Evolutionary conservation across 1,140 invertebrate genomes (phyloP).

Genomic region (Drusus annulatus): DNA sequence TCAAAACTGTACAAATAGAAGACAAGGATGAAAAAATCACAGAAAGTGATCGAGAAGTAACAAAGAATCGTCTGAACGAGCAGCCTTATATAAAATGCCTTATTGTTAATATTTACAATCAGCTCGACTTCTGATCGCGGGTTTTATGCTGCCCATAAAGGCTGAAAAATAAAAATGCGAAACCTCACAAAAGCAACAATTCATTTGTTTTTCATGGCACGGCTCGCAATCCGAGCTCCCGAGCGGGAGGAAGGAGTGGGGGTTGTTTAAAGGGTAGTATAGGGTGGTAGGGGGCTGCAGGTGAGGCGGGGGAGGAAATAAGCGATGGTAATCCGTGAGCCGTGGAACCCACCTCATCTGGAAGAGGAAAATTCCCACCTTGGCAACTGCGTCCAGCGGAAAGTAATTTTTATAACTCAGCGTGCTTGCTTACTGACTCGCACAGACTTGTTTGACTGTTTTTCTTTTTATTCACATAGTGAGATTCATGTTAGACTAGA

Average conservation of each 20-base stretch:
- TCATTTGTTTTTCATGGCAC: constrained; percentile 35
- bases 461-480: too few relatives aligned
- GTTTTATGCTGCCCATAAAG: constrained; percentile 21
- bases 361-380: too few relatives aligned
- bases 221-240: constrained; percentile 19
- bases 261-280: background rate
- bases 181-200: constrained; percentile 36
- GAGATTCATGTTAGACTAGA: too few relatives aligned
- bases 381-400: constrained; percentile 16
- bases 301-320: background rate
- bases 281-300: too few relatives aligned
- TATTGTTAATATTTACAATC: constrained; percentile 15
- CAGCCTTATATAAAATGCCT: background rate
- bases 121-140: constrained; percentile 16
- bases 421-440: too few relatives aligned
- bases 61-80: too few relatives aligned
- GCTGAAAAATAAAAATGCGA: constrained; percentile 32
- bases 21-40: too few relatives aligned
- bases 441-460: too few relatives aligned
- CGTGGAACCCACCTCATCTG: background rate
- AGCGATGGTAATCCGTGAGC: constrained; percentile 13
- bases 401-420: too few relatives aligned
- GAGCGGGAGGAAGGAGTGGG: background rate
- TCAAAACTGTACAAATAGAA: too few relatives aligned
- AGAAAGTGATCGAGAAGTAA: too few relatives aligned